Percentiles rank a stretch among this genome's conserved stretches.
These are phyloP conservation scores for Platichthys flesus DNA, from an alignment of 2,113 vertebrate genomes.

Conservation along the genomic window DNA sequence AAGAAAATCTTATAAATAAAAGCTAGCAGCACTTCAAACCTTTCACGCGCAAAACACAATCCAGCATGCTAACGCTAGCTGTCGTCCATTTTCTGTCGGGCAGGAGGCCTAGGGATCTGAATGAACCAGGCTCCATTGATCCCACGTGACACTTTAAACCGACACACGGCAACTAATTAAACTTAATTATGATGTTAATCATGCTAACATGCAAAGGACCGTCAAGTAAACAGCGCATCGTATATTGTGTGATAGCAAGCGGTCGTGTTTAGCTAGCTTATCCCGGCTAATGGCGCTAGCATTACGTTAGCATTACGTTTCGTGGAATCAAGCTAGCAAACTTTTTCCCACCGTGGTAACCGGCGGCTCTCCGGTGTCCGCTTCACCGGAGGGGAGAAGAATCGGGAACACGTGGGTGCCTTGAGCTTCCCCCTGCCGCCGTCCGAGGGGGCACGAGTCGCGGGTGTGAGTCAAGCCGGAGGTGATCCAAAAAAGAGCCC, in stretches of 20 bases:
- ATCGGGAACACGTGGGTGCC: background rate
- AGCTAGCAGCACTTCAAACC: background rate
- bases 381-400: background rate
- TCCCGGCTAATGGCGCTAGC: constrained; percentile 19
- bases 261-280: constrained; percentile 1
- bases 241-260: background rate
- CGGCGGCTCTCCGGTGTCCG: too few species aligned
- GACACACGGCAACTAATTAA: background rate
- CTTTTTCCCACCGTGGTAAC: too few species aligned
- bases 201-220: background rate
- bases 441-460: background rate
- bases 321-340: background rate
- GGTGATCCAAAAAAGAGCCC: background rate
- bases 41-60: background rate
- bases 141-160: background rate
- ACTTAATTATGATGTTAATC: background rate
- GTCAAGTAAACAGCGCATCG: fast-evolving
- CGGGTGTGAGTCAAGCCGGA: fast-evolving
- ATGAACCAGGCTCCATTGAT: background rate
- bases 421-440: background rate
- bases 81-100: constrained; percentile 11
- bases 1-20: too few species aligned
- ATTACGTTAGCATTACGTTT: constrained; percentile 1
- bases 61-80: background rate
- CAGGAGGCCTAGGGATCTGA: background rate